Evolutionary conservation across 2,888 invertebrate species (phyloP).

Genomic region (Amphiduros pacificus): DNA sequence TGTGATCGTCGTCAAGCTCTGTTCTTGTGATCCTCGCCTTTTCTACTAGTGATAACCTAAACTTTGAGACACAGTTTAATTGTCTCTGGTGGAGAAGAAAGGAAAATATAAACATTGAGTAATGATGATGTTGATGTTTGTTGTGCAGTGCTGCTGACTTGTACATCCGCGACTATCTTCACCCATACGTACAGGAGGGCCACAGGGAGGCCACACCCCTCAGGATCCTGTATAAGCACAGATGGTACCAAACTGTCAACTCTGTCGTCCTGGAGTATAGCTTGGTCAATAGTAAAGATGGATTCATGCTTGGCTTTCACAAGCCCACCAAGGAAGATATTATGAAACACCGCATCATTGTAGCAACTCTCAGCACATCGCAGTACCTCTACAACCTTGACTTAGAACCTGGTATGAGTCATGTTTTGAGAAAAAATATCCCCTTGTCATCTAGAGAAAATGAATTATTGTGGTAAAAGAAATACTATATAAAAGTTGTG

Average conservation of each 20-base stretch:
- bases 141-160: constrained; percentile 74
- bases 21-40: too few relatives aligned
- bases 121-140: too few relatives aligned
- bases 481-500: too few relatives aligned
- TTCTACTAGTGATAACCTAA: too few relatives aligned
- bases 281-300: constrained; percentile 61
- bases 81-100: too few relatives aligned
- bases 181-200: constrained; percentile 73
- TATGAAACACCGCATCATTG: constrained; percentile 71
- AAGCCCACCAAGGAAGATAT: constrained; percentile 75
- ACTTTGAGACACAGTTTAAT: too few relatives aligned
- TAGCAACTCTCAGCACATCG: constrained; percentile 79
- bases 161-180: constrained; percentile 81
- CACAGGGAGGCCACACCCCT: constrained; percentile 71
- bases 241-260: constrained; percentile 79
- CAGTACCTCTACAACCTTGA: constrained; percentile 73
- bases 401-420: constrained; percentile 58
- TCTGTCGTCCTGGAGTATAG: constrained; percentile 74
- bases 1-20: too few relatives aligned
- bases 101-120: too few relatives aligned
- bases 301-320: constrained; percentile 65
- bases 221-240: constrained; percentile 77
- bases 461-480: too few relatives aligned
- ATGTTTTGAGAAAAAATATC: too few relatives aligned
- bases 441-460: too few relatives aligned